These are phyloP conservation scores for Polydrusus pterygomalis DNA, from an alignment of 2,888 invertebrate species.

Conservation along the genomic window DNA sequence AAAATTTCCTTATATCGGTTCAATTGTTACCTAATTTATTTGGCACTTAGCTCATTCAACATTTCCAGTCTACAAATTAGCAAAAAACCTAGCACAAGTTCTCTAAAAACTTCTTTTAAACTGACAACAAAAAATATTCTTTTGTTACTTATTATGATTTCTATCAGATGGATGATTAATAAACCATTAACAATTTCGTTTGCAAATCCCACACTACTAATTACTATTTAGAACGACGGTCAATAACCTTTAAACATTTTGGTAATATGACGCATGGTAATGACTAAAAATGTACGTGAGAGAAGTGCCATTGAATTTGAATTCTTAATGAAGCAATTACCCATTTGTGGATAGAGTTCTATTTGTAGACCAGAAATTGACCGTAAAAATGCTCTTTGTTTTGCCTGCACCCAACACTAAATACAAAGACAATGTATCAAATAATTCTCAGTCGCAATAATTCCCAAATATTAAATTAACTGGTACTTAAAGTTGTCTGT, in stretches of 20 bases:
- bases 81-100: too few relatives aligned
- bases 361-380: conserved; percentile 5
- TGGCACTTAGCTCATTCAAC: too few relatives aligned
- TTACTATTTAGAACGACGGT: not conserved
- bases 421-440: too few relatives aligned
- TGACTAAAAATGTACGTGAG: not conserved
- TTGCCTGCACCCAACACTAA: too few relatives aligned
- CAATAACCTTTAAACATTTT: not conserved
- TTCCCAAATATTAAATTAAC: too few relatives aligned
- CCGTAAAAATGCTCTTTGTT: not conserved
- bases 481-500: too few relatives aligned
- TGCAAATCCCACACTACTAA: not conserved
- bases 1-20: too few relatives aligned
- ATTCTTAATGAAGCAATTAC: conserved; percentile 11
- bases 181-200: not conserved
- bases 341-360: not conserved
- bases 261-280: not conserved
- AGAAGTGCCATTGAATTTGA: conserved; percentile 12
- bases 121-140: not conserved
- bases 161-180: not conserved
- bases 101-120: too few relatives aligned
- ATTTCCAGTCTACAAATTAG: too few relatives aligned
- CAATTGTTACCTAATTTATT: too few relatives aligned
- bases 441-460: too few relatives aligned
- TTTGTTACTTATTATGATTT: not conserved